phyloP scores from a whole-genome alignment of 1,140 invertebrate genomes.

The Pogonognathellus flavescens region DNA sequence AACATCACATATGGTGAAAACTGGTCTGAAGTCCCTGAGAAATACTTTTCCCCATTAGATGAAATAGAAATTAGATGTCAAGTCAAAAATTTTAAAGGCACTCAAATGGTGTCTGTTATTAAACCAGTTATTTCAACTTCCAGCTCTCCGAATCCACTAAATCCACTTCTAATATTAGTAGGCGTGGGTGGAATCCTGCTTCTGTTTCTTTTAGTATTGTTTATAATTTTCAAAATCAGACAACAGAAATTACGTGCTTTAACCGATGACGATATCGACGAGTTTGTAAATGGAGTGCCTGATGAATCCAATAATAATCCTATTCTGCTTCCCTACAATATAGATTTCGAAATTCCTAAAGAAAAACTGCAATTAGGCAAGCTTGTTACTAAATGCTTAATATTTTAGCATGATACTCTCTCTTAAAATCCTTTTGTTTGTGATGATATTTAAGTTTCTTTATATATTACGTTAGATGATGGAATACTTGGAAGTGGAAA shows the following conservation, averaged over 20 bases:
- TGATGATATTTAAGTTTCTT: background rate
- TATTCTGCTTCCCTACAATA: constrained; percentile 17
- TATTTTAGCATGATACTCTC: background rate
- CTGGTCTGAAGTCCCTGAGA: background rate
- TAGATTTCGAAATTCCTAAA: constrained; percentile 29
- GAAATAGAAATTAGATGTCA: background rate
- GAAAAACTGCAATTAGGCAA: constrained; percentile 4
- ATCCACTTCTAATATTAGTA: background rate
- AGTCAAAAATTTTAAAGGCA: constrained; percentile 14
- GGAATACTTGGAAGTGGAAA: constrained; percentile 14
- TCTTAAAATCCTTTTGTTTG: too few species aligned
- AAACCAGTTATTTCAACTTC: too few species aligned
- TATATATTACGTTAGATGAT: background rate
- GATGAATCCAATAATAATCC: constrained; percentile 22
- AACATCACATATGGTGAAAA: background rate
- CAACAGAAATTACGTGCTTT: background rate
- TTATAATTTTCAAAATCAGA: background rate
- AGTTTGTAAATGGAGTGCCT: constrained; percentile 6
- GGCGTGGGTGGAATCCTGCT: background rate
- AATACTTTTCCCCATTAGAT: background rate
- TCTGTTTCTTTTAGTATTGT: background rate
- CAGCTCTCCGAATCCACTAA: too few species aligned
- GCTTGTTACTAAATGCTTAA: background rate
- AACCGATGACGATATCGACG: constrained; percentile 19
- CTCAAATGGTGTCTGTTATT: too few species aligned